Evolutionary conservation across 1,140 invertebrate genomes (phyloP).

Genomic region (Ganaspis sp.): DNA sequence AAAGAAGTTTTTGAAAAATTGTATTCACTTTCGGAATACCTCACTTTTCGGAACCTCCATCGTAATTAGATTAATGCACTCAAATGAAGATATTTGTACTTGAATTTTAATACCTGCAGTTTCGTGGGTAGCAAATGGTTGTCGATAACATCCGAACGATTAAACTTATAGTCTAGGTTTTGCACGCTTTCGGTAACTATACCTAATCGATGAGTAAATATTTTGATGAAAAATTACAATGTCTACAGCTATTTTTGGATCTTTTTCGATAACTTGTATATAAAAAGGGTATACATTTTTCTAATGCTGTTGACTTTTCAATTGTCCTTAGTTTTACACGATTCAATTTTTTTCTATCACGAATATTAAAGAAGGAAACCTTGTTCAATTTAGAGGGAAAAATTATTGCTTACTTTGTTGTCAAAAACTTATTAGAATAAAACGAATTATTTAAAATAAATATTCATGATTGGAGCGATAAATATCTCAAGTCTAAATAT

Average conservation of each 20-base stretch:
- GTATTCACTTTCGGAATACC: too few species aligned
- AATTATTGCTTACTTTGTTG: too few species aligned
- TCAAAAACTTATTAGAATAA: too few species aligned
- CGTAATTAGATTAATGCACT: neutral
- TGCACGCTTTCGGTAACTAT: slow-evolving; percentile 10
- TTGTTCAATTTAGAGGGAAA: too few species aligned
- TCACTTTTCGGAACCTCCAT: neutral
- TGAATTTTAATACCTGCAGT: slow-evolving; percentile 18
- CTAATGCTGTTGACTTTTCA: too few species aligned
- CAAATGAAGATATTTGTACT: neutral
- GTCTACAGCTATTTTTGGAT: neutral
- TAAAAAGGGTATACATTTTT: neutral
- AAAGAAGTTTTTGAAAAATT: too few species aligned
- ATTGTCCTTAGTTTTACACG: too few species aligned
- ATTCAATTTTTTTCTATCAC: too few species aligned
- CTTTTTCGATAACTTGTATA: neutral
- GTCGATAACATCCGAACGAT: slow-evolving; percentile 24
- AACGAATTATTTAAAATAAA: too few species aligned
- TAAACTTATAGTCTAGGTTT: slow-evolving; percentile 20
- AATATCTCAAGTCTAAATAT: too few species aligned
- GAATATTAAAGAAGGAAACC: too few species aligned
- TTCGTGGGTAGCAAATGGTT: slow-evolving; percentile 1
- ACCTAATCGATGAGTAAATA: slow-evolving; percentile 4
- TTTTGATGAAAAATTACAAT: slow-evolving; percentile 23
- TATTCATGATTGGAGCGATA: too few species aligned